Base-by-base conservation (phyloP, 2,888 invertebrate species). In the Philopedon plagiatum region DNA sequence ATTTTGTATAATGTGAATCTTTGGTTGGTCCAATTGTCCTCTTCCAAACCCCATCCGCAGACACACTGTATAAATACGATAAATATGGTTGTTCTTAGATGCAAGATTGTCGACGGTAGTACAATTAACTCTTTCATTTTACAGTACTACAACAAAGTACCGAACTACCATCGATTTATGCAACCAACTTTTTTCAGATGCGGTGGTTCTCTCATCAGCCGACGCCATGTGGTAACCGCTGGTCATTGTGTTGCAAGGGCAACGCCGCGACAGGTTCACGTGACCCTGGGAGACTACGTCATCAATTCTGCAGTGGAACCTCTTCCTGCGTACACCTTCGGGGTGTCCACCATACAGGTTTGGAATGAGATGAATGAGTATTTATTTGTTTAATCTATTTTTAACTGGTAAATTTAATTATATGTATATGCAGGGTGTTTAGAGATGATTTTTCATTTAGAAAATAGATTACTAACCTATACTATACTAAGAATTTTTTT, bases 161-260 rank as follows among this genome's bases (percentile, higher is more conserved):
- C 26, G 15, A n/a, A n/a, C 5, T 49, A 49, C 23, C 15, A 54
- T 32, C 13, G 18, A 32, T 21, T 18, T 29, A 54, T 32, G 51
- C 15, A 29, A 29, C 29, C 26, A 15, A 34, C 26, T 37, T 66
- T 41, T 85, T 84, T 61, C 87, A 94, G 97, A 85, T 97, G 97
- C 83, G 97, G 97, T 41, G 97, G 97, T 23, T 96, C 96, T 0
- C 87, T 97, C 75, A 94, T 97, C 79, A 96, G 96, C 78, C 90
- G 95, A 23, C 92, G 94, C 67, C 96, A 96, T 86, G 96, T 97
- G 8, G 95, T 97, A 65, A 97, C 97, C 1, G 97, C 97, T 3
- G 97, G 97, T 0, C 97, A 97, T 85, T 97, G 97, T 84, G 97
- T 97, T 23, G 96, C 97, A 60, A 91, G 96, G 79, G 95, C 96